Base-by-base conservation (phyloP, 2,113 vertebrate species). In the Grallaria varia region DNA sequence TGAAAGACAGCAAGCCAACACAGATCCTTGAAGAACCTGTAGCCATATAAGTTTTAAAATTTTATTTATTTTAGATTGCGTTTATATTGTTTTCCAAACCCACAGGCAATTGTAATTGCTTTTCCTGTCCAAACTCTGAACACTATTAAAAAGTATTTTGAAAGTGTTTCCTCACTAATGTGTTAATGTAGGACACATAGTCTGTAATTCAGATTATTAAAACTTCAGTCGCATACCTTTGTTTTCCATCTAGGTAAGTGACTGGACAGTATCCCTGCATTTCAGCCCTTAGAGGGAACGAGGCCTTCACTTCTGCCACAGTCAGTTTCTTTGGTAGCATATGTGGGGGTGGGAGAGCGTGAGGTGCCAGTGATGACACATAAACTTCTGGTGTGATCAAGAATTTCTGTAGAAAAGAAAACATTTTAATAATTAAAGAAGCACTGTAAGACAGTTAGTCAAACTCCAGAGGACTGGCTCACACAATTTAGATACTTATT, bases 241-340 rank as follows among this genome's bases (percentile, higher is more conserved):
- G 98, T 31, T 98, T 98, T 72, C 99, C 99, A 49, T 99, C 99
- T 87, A 98, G 89, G 82, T 98, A 99, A 66, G 99, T 99, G 91
- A 99, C 98, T 15, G 99, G 98, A 88, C 99, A 99, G 95, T 98
- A 99, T 63, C 99, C 99, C 80, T 98, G 98, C 97, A 99, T 97
- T 96, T 99, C 98, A 28, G 98, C 98, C 63, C 98, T 98, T 86
- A 95, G 89, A 58, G 99, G 99, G 95, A 99, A 99, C 62, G 84
- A 98, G 56, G 97, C 97, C 94, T 98, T 99, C 84, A 99, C 97
- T 93, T 99, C 98, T 64, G 94, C 93, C 3, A 82, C 93, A 1
- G 97, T 99, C 76, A 99, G 94, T 79, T 94, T 99, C 93, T 94
- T 98, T 52, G 99, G 99, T 60, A 99, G 95, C 97, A 97, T 96